Evolutionary conservation across 1,140 invertebrate species (phyloP).

Genomic region (Polypedilum vanderplanki): DNA sequence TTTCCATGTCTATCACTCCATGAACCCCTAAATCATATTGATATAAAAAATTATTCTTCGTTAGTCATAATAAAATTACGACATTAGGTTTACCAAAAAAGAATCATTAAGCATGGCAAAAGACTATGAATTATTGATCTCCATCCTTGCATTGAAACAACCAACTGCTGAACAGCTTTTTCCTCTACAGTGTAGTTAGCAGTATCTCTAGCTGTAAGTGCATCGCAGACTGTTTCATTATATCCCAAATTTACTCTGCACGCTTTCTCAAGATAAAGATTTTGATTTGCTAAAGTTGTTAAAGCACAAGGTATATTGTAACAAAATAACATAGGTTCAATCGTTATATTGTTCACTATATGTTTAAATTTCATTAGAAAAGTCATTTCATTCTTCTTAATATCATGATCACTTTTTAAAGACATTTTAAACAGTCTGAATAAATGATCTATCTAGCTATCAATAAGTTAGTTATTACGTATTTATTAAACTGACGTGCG

Average conservation of each 20-base stretch:
- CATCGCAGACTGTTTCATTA: constrained; percentile 61
- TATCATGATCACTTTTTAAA: neutral
- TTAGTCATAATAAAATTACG: neutral
- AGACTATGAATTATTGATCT: constrained; percentile 69
- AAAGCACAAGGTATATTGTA: constrained; percentile 75
- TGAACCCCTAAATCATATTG: constrained; percentile 47
- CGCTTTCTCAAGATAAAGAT: constrained; percentile 75
- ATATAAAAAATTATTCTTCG: no score
- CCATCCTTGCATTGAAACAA: constrained; percentile 71
- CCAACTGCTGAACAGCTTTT: constrained; percentile 63
- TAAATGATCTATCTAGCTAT: no score
- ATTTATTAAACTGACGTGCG: no score
- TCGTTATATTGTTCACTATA: constrained; percentile 60
- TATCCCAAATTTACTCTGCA: constrained; percentile 72
- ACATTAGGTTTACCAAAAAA: constrained; percentile 51
- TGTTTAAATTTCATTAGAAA: constrained; percentile 49
- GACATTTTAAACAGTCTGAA: no score
- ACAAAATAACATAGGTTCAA: constrained; percentile 69
- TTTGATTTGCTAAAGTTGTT: constrained; percentile 68
- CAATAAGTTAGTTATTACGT: no score
- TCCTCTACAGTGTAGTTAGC: constrained; percentile 63
- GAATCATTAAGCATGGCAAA: constrained; percentile 63
- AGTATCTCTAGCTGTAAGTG: constrained; percentile 59
- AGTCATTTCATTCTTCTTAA: constrained; percentile 41
- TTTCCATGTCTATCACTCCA: constrained; percentile 65